These are phyloP conservation scores for Oreotrochilus melanogaster DNA, from an alignment of 2,113 vertebrate genomes.

Conservation along the genomic window DNA sequence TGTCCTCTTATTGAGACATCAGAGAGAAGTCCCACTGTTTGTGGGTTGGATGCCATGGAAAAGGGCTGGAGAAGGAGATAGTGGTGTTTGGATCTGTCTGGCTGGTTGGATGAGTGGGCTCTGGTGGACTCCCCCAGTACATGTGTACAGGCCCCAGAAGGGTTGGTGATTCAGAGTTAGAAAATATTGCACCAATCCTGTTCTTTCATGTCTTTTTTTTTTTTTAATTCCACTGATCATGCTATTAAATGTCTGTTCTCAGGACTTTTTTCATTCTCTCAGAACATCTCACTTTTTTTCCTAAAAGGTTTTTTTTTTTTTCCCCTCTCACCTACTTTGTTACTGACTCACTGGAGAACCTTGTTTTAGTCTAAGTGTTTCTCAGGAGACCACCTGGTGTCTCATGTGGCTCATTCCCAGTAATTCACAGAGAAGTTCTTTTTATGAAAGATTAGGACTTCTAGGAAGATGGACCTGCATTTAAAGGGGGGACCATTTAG, in stretches of 20 bases:
- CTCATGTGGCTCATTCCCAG: neutral
- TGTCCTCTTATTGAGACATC: accelerated
- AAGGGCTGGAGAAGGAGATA: neutral
- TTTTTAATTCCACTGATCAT: neutral
- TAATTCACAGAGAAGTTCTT: neutral
- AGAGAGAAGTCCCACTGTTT: neutral
- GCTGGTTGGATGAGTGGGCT: neutral
- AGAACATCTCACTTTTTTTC: neutral
- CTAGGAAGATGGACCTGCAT: neutral
- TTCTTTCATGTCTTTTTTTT: neutral
- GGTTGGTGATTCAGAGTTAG: neutral
- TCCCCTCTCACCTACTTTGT: slow-evolving; percentile 7
- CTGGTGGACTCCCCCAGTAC: accelerated
- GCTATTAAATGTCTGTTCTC: slow-evolving; percentile 14
- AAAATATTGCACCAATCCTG: neutral
- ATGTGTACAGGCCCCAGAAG: neutral
- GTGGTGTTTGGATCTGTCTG: neutral
- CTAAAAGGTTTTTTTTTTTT: neutral
- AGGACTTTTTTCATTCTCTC: slow-evolving; percentile 3
- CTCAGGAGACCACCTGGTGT: slow-evolving; percentile 24
- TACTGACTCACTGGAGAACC: slow-evolving; percentile 50
- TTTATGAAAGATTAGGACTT: neutral
- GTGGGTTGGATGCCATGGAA: neutral
- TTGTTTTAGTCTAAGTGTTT: slow-evolving; percentile 23
- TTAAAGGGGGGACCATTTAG: neutral